phyloP scores from a whole-genome alignment of 2,888 invertebrate species.

The Blera fallax region DNA sequence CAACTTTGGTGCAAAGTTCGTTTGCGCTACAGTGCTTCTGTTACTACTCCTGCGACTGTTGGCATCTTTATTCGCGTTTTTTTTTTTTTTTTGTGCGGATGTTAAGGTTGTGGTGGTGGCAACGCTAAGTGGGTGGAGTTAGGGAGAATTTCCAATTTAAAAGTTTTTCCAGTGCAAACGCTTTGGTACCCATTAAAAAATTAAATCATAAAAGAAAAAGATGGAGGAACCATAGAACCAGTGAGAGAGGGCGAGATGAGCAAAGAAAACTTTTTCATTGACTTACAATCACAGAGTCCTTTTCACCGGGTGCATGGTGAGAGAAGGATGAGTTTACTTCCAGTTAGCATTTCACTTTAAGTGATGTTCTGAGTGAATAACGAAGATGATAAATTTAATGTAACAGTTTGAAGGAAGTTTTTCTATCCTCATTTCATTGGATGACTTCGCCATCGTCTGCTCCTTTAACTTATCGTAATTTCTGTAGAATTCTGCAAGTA shows the following conservation, averaged over 20 bases:
- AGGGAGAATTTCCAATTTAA: constrained; percentile 57
- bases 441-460: not conserved
- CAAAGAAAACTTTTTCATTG: constrained; percentile 66
- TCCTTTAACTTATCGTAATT: constrained; percentile 42
- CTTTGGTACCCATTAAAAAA: constrained; percentile 70
- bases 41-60: constrained; percentile 49
- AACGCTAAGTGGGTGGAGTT: not conserved
- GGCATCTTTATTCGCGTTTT: constrained; percentile 49
- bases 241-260: constrained; percentile 11
- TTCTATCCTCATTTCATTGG: not conserved
- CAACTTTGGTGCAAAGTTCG: constrained; percentile 70
- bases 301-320: not conserved
- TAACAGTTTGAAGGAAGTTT: constrained; percentile 47
- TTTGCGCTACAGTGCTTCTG: constrained; percentile 54
- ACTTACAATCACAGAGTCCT: constrained; percentile 64
- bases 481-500: constrained; percentile 55
- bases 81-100: constrained; percentile 19
- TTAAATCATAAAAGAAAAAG: constrained; percentile 70
- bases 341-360: constrained; percentile 64
- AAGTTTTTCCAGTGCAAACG: constrained; percentile 45
- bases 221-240: not conserved
- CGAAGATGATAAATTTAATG: constrained; percentile 67
- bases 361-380: constrained; percentile 69
- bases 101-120: not conserved
- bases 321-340: constrained; percentile 48